Evolutionary conservation across 92 coral and sea anemone species (phyloP).

Genomic region (Paramuricea clavata): DNA sequence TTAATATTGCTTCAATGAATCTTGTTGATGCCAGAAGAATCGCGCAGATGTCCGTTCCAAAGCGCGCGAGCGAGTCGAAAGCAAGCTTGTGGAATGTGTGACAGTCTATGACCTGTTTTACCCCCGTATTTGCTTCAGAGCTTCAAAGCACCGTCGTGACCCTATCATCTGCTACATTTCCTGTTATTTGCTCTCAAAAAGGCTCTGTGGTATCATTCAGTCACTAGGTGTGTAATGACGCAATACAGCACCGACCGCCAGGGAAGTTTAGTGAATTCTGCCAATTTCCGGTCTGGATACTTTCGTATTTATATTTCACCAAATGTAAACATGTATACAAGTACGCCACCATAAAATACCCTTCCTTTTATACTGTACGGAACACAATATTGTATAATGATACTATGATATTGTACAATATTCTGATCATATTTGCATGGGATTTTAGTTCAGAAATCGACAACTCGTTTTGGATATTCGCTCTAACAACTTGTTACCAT

Average conservation of each 20-base stretch:
- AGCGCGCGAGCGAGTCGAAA: background rate
- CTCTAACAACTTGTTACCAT: background rate
- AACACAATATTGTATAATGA: background rate
- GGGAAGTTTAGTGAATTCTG: background rate
- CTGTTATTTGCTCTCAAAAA: slow-evolving; percentile 39
- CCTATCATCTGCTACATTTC: slow-evolving; percentile 21
- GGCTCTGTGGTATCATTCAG: background rate
- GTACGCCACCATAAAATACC: background rate
- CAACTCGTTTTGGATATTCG: background rate
- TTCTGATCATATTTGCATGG: too few species aligned
- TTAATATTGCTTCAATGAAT: background rate
- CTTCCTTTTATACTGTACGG: background rate
- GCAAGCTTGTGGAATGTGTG: slow-evolving; percentile 4
- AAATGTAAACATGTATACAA: background rate
- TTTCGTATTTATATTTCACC: background rate
- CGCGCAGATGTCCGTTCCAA: background rate
- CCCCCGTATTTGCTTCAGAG: background rate
- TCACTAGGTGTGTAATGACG: slow-evolving; percentile 18
- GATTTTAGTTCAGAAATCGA: too few species aligned
- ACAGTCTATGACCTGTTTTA: background rate
- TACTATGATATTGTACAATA: background rate
- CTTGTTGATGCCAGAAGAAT: background rate
- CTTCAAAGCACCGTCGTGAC: slow-evolving; percentile 19
- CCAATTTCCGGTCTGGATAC: slow-evolving; percentile 7
- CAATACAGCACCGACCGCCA: slow-evolving; percentile 14